A percentile compares a stretch with the other conserved stretches of the same genome.
phyloP scores from a whole-genome alignment of 2,797 vertebrate genomes.

The Tenualosa ilisha region DNA sequence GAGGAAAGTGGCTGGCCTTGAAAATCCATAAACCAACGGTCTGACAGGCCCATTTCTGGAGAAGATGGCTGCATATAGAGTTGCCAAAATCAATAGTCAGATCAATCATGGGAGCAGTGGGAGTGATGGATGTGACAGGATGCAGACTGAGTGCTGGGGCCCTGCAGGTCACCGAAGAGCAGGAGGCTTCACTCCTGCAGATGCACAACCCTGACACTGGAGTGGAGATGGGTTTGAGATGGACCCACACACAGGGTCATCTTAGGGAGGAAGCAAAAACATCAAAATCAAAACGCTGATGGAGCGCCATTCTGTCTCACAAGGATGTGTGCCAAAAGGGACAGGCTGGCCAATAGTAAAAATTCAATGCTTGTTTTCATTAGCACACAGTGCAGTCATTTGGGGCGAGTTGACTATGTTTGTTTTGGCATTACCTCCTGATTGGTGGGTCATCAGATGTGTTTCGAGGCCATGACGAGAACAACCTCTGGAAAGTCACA shows the following conservation, averaged over 20 bases:
- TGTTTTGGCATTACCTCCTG: neutral
- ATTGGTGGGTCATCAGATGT: conserved; percentile 20
- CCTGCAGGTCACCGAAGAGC: conserved; percentile 1
- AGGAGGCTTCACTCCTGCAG: neutral
- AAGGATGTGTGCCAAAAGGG: conserved; percentile 17
- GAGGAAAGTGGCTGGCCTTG: conserved; percentile 15
- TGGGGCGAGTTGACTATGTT: neutral
- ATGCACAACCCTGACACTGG: neutral
- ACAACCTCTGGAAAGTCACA: neutral
- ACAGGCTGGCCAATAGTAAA: neutral
- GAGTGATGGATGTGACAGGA: conserved; percentile 53
- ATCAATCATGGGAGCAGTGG: conserved; percentile 44
- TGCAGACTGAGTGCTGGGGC: conserved; percentile 38
- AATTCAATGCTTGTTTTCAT: neutral
- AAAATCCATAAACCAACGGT: conserved; percentile 37
- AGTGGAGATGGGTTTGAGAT: neutral
- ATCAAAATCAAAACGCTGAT: neutral
- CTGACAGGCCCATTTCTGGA: conserved; percentile 44
- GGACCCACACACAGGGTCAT: conserved; percentile 28
- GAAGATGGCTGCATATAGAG: conserved; percentile 48
- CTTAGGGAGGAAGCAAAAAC: neutral
- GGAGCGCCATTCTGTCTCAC: neutral
- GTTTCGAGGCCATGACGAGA: neutral
- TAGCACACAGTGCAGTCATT: neutral
- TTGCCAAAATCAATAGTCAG: conserved; percentile 53